These are phyloP conservation scores for Chrysina gloriosa DNA, from an alignment of 2,888 invertebrate species.

Conservation along the genomic window DNA sequence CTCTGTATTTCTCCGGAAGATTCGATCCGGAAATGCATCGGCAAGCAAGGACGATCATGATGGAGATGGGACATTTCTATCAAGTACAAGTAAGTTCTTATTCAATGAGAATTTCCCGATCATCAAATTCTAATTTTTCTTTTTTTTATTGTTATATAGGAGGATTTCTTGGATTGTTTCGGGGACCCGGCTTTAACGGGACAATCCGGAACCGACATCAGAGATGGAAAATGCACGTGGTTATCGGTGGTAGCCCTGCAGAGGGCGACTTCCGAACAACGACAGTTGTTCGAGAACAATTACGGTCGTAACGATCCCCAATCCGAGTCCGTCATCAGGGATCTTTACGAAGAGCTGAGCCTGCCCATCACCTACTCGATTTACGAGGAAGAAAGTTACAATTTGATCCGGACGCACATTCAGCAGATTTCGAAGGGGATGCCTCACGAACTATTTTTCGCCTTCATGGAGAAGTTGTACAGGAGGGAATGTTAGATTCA, in stretches of 20 bases:
- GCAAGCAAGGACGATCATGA: constrained; percentile 81
- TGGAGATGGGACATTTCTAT: constrained; percentile 95
- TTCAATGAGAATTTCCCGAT: background rate
- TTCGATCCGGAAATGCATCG: constrained; percentile 80
- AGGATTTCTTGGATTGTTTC: constrained; percentile 92
- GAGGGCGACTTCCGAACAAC: constrained; percentile 77
- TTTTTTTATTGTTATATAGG: constrained; percentile 65
- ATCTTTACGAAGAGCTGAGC: constrained; percentile 81
- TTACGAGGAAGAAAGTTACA: constrained; percentile 88
- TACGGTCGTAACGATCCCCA: constrained; percentile 77
- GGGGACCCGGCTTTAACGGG: constrained; percentile 88
- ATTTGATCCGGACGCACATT: constrained; percentile 84
- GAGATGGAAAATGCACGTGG: constrained; percentile 98
- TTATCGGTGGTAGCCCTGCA: constrained; percentile 89
- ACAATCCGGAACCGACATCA: constrained; percentile 91
- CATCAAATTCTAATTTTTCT: background rate
- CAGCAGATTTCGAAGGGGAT: constrained; percentile 85
- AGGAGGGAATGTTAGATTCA: constrained; percentile 67
- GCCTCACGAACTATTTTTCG: constrained; percentile 84
- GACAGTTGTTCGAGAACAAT: constrained; percentile 78
- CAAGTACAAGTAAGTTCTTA: constrained; percentile 82
- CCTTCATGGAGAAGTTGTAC: constrained; percentile 84
- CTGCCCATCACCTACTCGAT: constrained; percentile 80
- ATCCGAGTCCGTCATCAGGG: constrained; percentile 76
- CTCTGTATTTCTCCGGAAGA: constrained; percentile 82